Conservation (phyloP, 2,113 vertebrate species). For the Empidonax traillii region DNA sequence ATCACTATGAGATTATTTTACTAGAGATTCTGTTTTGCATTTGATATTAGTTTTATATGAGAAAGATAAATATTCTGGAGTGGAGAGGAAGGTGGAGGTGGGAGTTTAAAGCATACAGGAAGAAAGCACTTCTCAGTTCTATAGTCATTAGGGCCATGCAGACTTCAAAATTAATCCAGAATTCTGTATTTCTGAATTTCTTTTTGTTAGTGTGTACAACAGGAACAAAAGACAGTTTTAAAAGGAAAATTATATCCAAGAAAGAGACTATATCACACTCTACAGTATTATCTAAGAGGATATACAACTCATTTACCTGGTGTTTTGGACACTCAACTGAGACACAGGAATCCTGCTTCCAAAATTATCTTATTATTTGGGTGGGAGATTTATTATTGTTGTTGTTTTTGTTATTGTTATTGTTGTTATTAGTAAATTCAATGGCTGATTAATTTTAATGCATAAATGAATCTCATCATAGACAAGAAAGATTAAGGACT, state of each 20-base stretch:
- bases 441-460: background rate
- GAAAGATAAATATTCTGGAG: background rate
- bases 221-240: background rate
- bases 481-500: background rate
- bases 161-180: background rate
- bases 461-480: background rate
- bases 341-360: background rate
- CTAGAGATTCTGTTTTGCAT: background rate
- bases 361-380: background rate
- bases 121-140: background rate
- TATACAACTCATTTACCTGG: background rate
- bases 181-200: background rate
- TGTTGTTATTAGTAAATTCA: background rate
- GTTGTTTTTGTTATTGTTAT: background rate
- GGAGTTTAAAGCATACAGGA: background rate
- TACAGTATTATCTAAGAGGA: background rate
- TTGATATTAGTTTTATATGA: background rate
- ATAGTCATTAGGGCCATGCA: background rate
- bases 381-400: background rate
- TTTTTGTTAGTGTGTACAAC: background rate
- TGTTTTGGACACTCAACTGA: background rate
- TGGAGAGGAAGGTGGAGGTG: fast-evolving
- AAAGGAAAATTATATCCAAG: background rate
- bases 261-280: background rate
- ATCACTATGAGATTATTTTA: background rate